A percentile compares a stretch with the other conserved stretches of the same genome.
These are phyloP conservation scores for Lepidothrix coronata DNA, from an alignment of 2,113 vertebrate genomes.

Conservation along the genomic window DNA sequence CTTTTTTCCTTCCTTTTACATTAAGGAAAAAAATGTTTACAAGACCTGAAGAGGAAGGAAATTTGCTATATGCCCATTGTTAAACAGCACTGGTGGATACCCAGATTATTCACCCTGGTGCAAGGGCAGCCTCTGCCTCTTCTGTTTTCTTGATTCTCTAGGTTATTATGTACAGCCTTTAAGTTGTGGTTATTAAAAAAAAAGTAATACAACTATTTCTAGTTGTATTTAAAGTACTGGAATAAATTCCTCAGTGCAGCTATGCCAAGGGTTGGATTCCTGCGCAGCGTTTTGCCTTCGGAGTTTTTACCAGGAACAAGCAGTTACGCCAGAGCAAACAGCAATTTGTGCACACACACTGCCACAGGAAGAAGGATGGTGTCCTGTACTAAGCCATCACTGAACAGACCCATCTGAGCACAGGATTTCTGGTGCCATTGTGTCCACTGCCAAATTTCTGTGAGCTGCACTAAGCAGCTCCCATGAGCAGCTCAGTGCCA, in stretches of 20 bases:
- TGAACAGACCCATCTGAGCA: accelerated
- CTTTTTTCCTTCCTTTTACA: neutral
- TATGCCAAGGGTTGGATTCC: neutral
- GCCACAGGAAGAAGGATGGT: neutral
- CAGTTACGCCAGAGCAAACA: neutral
- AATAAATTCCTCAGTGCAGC: neutral
- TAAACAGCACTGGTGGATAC: neutral
- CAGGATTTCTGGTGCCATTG: neutral
- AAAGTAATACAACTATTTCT: neutral
- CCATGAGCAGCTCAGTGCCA: accelerated
- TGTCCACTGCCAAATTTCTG: neutral
- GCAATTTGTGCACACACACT: neutral
- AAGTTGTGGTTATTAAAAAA: neutral
- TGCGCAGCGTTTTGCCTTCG: neutral
- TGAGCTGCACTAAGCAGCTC: neutral
- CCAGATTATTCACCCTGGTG: neutral
- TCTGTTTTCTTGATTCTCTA: neutral
- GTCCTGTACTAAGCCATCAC: neutral
- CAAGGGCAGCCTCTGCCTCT: neutral
- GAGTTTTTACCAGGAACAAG: neutral
- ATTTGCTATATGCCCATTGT: constrained; percentile 14
- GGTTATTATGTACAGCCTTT: neutral
- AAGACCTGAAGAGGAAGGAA: constrained; percentile 40
- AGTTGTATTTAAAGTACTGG: neutral
- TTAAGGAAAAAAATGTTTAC: constrained; percentile 43